Conservation (phyloP, 2,113 vertebrate species). For the Cyprinodon tularosa region DNA sequence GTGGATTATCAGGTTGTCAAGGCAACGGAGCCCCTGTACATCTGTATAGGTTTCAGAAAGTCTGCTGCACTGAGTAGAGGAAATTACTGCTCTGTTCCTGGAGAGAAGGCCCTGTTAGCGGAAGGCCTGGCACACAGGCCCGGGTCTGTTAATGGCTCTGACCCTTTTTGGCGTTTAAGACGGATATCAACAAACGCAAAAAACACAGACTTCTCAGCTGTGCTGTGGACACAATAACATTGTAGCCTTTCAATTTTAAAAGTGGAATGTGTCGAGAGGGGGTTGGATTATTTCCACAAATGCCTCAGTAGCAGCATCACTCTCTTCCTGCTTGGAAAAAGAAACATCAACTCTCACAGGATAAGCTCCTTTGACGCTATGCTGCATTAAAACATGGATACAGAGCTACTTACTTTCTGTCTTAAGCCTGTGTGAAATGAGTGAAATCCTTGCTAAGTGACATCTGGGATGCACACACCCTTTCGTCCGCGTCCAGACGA, state of each 20-base stretch:
- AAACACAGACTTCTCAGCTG: neutral
- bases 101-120: constrained; percentile 38
- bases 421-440: constrained; percentile 70
- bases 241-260: constrained; percentile 39
- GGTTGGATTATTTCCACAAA: constrained; percentile 62
- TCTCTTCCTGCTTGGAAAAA: constrained; percentile 52
- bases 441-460: constrained; percentile 63
- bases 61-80: constrained; percentile 11
- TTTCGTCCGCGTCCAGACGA: constrained; percentile 24
- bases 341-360: constrained; percentile 69
- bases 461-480: constrained; percentile 53
- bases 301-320: constrained; percentile 51
- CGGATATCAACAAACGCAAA: neutral
- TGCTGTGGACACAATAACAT: constrained; percentile 43
- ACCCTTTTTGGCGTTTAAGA: constrained; percentile 9
- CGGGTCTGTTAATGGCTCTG: constrained; percentile 12
- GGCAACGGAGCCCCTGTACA: constrained; percentile 67
- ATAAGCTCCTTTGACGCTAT: constrained; percentile 70
- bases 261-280: constrained; percentile 7
- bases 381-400: constrained; percentile 44
- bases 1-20: constrained; percentile 76
- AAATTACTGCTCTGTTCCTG: constrained; percentile 56
- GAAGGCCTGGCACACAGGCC: constrained; percentile 12
- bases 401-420: constrained; percentile 61
- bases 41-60: constrained; percentile 73